Conservation (phyloP, 2,113 vertebrate species). For the Rhegmatorhina hoffmannsi region DNA sequence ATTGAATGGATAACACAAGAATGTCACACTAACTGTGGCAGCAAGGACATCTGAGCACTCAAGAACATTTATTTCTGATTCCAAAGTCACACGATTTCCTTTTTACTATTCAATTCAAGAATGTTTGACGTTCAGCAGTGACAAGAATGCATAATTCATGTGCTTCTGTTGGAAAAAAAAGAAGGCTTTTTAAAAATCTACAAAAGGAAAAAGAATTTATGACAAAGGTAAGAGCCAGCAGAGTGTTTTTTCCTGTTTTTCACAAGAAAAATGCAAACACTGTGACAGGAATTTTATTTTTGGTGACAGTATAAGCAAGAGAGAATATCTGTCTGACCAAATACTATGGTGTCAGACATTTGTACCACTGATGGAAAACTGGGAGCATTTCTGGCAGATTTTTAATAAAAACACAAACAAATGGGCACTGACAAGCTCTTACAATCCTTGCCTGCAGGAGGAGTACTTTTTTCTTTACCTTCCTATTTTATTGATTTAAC, state of each 20-base stretch:
- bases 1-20: slow-evolving; percentile 38
- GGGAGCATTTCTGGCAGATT: not conserved
- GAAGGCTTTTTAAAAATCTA: not conserved
- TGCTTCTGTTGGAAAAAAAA: not conserved
- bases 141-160: not conserved
- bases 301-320: not conserved
- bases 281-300: not conserved
- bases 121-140: not conserved
- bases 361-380: not conserved
- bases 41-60: not conserved
- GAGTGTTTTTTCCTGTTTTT: slow-evolving; percentile 28
- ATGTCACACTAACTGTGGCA: not conserved
- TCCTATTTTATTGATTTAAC: not conserved
- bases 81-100: slow-evolving; percentile 7
- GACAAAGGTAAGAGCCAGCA: not conserved
- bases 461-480: not conserved
- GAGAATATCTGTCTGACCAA: not conserved
- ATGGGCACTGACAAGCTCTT: not conserved
- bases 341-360: not conserved
- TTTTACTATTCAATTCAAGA: not conserved
- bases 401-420: not conserved
- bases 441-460: not conserved
- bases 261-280: not conserved
- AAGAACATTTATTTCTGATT: not conserved
- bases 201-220: not conserved